Percentiles rank a stretch among this genome's conserved stretches.
Conservation (phyloP, 2,113 vertebrate species). For the Columbina picui region DNA sequence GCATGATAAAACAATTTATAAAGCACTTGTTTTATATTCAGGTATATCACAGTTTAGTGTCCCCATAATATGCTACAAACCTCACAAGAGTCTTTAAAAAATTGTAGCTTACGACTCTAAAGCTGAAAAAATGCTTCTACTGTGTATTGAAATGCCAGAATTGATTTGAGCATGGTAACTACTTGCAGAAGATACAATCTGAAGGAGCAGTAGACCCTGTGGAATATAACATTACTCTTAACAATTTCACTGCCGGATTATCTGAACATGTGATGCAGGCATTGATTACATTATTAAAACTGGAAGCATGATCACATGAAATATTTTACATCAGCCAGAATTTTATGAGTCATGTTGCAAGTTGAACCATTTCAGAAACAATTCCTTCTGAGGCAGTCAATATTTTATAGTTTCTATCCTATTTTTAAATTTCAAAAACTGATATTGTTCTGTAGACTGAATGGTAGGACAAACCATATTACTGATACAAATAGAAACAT, state of each 20-base stretch:
- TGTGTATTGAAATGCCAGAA: not conserved
- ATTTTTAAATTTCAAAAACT: not conserved
- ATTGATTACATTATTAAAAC: not conserved
- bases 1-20: slow-evolving; percentile 59
- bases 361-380: slow-evolving; percentile 6
- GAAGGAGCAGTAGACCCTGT: slow-evolving; percentile 26
- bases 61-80: slow-evolving; percentile 34
- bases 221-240: slow-evolving; percentile 37
- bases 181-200: slow-evolving; percentile 26
- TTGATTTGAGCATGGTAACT: not conserved
- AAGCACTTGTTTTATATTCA: slow-evolving; percentile 67
- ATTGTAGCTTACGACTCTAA: not conserved
- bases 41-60: slow-evolving; percentile 50
- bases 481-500: not conserved
- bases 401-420: not conserved
- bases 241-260: slow-evolving; percentile 21
- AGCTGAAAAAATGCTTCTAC: slow-evolving; percentile 37
- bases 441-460: not conserved
- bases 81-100: slow-evolving; percentile 35
- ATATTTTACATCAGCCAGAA: not conserved
- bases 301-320: not conserved
- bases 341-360: not conserved
- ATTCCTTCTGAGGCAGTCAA: not conserved
- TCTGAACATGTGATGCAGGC: not conserved
- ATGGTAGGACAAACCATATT: not conserved